Base-by-base conservation (phyloP, 2,888 invertebrate genomes). In the Drosophila barbarae region DNA sequence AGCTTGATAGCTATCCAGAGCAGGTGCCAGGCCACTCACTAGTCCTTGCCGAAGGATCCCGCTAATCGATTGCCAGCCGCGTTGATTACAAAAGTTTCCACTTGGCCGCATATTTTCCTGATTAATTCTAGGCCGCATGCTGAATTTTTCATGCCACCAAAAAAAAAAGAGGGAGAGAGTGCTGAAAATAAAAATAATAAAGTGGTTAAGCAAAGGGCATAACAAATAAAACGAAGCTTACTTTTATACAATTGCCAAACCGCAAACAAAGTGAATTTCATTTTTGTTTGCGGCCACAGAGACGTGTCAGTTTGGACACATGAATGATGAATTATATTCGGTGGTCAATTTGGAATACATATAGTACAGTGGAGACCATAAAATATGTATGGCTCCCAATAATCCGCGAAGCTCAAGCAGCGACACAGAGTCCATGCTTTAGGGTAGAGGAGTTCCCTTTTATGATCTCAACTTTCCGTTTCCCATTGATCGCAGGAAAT, bases 221-320 rank as follows among this genome's bases (percentile, higher is more conserved):
- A 44, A 26, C n/a, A 58, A 52, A 52, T 26, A 39, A 47, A 60
- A 64, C 74, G 66, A 71, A 74, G 60, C 51, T 60, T 56, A 56
- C 69, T 42, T 55, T 55, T 36, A 32, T 34, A 55, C 69, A 71
- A 74, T 74, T 77, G 67, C 34, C 51, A 63, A 65, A 68, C 76
- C 77, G 69, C 76, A 73, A 71, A 73, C 84, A 81, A 81, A 83
- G 81, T 81, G 81, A 83, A 81, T 81, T 78, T 81, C 76, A 76
- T 78, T 74, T 76, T 60, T 69, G 76, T 72, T 77, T 78, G 84
- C 68, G 84, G 81, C 81, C 84, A 78, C 83, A 83, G 77, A 76
- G 78, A 80, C 79, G 81, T 81, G 84, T 76, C 84, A 76, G 70
- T 69, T 81, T 64, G 76, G 72, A 83, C 84, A 80, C 84, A 76